Conservation (phyloP, 2,888 invertebrate genomes). For the Myathropa florea region DNA sequence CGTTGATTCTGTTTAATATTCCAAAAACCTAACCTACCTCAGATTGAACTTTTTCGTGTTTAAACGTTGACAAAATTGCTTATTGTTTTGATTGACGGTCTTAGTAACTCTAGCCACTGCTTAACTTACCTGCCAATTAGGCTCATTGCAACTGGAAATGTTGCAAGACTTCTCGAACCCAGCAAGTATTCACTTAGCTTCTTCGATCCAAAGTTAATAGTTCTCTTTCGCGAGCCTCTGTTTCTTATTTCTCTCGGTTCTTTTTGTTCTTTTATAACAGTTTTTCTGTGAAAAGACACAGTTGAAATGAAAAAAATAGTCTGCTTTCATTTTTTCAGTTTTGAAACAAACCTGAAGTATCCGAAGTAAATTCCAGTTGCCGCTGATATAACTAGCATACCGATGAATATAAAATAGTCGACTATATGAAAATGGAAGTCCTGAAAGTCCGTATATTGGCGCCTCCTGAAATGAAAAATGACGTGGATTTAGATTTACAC, state of each 20-base stretch:
- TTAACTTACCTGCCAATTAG: conserved; percentile 88
- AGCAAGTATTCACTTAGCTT: conserved; percentile 88
- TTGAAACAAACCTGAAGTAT: conserved; percentile 75
- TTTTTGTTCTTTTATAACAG: conserved; percentile 54
- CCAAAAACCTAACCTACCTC: no score
- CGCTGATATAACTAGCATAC: conserved; percentile 87
- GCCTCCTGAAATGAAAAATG: conserved; percentile 19
- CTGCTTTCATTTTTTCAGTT: not conserved
- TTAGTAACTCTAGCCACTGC: conserved; percentile 36
- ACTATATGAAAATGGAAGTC: conserved; percentile 76
- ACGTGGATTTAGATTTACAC: not conserved
- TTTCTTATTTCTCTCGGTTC: conserved; percentile 15
- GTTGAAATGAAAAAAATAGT: not conserved
- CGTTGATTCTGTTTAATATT: no score
- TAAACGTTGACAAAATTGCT: no score
- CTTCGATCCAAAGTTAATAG: conserved; percentile 80
- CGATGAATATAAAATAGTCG: conserved; percentile 87
- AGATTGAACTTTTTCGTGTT: no score
- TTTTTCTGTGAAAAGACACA: conserved; percentile 45
- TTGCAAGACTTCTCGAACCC: conserved; percentile 87
- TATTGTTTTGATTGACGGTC: not conserved
- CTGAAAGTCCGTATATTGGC: conserved; percentile 25
- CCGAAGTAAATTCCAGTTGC: conserved; percentile 87
- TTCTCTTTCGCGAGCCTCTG: conserved; percentile 35
- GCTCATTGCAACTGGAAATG: conserved; percentile 93